phyloP scores from a whole-genome alignment of 2,888 invertebrate species.

The Antitype chi region DNA sequence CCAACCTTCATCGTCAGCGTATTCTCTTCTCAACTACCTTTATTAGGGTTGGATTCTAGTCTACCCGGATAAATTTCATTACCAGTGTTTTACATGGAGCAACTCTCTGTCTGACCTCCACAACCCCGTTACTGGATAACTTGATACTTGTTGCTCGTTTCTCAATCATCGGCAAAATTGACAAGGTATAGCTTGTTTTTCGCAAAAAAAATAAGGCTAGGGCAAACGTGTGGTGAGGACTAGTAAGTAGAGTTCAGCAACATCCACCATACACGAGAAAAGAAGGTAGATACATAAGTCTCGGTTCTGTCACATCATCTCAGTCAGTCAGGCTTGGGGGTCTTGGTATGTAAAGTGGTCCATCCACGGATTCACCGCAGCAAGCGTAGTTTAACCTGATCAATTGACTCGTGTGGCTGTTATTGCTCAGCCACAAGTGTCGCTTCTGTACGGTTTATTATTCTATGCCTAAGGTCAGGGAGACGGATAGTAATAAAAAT shows the following conservation, averaged over 20 bases:
- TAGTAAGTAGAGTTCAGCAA: background rate
- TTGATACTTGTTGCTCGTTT: background rate
- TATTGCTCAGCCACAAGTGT: no score
- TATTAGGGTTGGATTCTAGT: background rate
- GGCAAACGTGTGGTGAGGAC: background rate
- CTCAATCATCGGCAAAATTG: background rate
- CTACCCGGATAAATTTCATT: background rate
- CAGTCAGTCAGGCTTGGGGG: no score
- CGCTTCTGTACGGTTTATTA: conserved; percentile 14
- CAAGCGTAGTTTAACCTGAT: no score
- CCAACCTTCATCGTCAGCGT: background rate
- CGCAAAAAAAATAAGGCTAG: background rate
- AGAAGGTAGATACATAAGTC: background rate
- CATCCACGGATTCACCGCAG: no score
- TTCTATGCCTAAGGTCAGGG: conserved; percentile 54
- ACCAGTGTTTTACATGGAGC: background rate
- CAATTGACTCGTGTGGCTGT: no score
- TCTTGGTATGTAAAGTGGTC: no score
- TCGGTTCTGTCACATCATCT: no score
- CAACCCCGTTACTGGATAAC: background rate
- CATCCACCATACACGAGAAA: background rate
- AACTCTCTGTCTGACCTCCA: background rate
- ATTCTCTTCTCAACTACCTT: background rate
- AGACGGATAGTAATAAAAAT: conserved; percentile 57
- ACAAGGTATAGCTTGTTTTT: no score